Conservation (phyloP, 1,140 invertebrate genomes). For the Caenorhabditis inopinata region DNA sequence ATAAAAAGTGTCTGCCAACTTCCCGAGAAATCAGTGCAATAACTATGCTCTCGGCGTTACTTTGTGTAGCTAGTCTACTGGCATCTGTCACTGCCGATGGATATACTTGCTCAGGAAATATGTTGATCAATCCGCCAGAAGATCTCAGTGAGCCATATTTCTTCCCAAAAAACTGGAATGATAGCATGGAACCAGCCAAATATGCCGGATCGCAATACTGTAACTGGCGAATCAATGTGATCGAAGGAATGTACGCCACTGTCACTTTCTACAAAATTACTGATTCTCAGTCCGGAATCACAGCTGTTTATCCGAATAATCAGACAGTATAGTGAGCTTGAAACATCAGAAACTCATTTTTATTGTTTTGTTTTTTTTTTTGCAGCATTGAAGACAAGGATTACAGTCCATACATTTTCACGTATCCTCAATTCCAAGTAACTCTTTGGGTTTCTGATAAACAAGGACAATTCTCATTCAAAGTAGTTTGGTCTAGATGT, state of each 20-base stretch:
- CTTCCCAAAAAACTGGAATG: background rate
- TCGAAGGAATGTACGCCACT: background rate
- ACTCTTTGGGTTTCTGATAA: background rate
- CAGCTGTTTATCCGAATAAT: background rate
- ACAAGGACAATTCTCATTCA: slow-evolving; percentile 29
- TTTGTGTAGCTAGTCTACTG: background rate
- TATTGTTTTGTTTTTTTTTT: background rate
- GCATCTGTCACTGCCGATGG: background rate
- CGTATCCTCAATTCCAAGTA: background rate
- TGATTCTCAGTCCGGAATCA: background rate
- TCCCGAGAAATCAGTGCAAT: too few species aligned
- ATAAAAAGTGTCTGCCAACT: too few species aligned
- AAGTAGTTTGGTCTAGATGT: slow-evolving; percentile 18
- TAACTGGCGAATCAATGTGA: slow-evolving; percentile 10
- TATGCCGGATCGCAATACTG: background rate
- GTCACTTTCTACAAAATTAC: slow-evolving; percentile 11
- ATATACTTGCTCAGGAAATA: background rate
- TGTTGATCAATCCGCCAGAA: background rate
- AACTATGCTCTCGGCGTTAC: background rate
- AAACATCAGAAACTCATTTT: background rate
- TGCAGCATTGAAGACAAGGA: slow-evolving; percentile 18
- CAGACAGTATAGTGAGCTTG: background rate
- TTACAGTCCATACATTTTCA: background rate
- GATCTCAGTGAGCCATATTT: background rate
- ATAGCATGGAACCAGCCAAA: background rate